Conservation (phyloP, 1,140 invertebrate species). For the Neuroterus valhalla region DNA sequence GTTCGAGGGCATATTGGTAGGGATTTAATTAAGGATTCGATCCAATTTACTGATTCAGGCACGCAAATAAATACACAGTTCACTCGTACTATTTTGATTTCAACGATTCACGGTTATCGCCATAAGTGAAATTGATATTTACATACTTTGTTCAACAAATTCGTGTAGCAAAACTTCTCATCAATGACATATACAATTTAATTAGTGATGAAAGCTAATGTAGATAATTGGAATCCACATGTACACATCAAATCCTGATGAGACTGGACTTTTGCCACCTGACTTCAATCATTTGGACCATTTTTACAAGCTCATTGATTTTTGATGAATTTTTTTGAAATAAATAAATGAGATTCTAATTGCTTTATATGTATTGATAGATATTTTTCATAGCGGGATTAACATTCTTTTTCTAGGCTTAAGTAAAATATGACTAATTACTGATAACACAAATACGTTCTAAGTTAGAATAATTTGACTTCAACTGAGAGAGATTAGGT, state of each 20-base stretch:
- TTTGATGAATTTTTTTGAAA: too few relatives aligned
- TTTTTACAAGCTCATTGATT: not conserved
- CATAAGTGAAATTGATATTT: slow-evolving; percentile 16
- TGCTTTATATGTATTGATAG: too few relatives aligned
- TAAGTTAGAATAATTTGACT: too few relatives aligned
- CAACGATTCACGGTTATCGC: not conserved
- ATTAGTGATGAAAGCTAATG: slow-evolving; percentile 2
- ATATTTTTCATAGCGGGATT: too few relatives aligned
- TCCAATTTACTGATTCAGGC: slow-evolving; percentile 46
- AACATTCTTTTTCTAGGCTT: too few relatives aligned
- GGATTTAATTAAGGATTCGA: slow-evolving; percentile 52
- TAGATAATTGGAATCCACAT: not conserved
- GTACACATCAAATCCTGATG: not conserved
- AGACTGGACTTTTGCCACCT: not conserved
- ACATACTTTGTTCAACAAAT: slow-evolving; percentile 15
- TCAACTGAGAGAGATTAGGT: too few relatives aligned
- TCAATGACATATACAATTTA: not conserved
- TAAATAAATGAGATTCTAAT: too few relatives aligned
- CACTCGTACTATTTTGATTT: slow-evolving; percentile 6
- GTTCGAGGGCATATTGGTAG: not conserved
- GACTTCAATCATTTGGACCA: not conserved
- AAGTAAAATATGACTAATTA: too few relatives aligned
- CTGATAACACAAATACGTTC: too few relatives aligned
- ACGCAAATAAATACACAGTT: slow-evolving; percentile 9
- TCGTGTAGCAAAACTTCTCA: not conserved